Evolutionary conservation across 2,888 invertebrate species (phyloP).

Genomic region (Tenthredo mesomela): DNA sequence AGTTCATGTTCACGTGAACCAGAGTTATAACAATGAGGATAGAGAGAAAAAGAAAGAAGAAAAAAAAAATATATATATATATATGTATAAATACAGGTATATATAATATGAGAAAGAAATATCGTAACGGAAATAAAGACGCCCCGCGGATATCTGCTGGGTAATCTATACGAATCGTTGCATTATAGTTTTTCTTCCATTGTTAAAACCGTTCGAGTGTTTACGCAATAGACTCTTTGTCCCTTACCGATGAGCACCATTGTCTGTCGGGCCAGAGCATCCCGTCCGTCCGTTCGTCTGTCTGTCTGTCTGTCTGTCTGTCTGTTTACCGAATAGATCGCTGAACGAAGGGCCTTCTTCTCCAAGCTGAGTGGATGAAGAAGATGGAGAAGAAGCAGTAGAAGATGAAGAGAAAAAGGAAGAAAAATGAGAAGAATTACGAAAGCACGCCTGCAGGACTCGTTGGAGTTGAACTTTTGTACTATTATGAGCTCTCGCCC

Average conservation of each 20-base stretch:
- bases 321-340: constrained; percentile 74
- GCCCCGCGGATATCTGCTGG: constrained; percentile 68
- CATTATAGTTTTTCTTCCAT: constrained; percentile 58
- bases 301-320: constrained; percentile 56
- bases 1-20: not conserved
- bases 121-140: constrained; percentile 67
- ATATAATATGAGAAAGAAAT: constrained; percentile 20
- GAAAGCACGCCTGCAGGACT: constrained; percentile 46
- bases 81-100: too few species aligned
- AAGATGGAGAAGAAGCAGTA: not conserved
- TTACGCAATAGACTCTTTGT: constrained; percentile 78
- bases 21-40: constrained; percentile 7
- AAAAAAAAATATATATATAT: not conserved
- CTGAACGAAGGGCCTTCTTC: constrained; percentile 69
- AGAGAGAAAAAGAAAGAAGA: constrained; percentile 20
- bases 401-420: not conserved
- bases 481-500: constrained; percentile 66
- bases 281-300: constrained; percentile 62
- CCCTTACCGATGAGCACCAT: constrained; percentile 76
- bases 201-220: constrained; percentile 70
- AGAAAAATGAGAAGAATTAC: not conserved
- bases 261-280: constrained; percentile 74
- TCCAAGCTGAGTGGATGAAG: constrained; percentile 49
- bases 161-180: constrained; percentile 70
- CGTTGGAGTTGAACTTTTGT: constrained; percentile 73